Evolutionary conservation across 2,888 invertebrate genomes (phyloP).

Genomic region (Pelosia muscerda): DNA sequence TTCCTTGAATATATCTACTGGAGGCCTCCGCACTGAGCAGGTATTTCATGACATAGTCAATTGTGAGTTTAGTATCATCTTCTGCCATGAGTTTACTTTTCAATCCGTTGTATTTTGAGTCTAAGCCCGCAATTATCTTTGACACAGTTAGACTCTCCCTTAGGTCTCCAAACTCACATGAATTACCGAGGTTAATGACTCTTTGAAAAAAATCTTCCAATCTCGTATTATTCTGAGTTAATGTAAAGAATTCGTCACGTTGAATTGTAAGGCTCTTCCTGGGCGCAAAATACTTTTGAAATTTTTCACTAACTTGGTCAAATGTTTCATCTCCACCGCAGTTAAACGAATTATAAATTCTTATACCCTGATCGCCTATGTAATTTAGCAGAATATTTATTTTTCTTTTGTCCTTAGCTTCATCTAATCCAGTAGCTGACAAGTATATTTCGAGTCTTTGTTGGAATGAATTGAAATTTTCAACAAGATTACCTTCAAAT

Average conservation of each 20-base stretch:
- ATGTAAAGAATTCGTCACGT: background rate
- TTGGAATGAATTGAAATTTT: background rate
- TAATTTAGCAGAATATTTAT: too few relatives aligned
- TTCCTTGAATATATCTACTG: background rate
- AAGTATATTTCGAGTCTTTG: background rate
- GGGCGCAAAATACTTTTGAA: background rate
- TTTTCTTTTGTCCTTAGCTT: too few relatives aligned
- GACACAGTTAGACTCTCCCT: background rate
- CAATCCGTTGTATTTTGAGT: too few relatives aligned
- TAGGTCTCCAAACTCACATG: background rate
- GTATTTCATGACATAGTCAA: too few relatives aligned
- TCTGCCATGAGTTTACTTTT: too few relatives aligned
- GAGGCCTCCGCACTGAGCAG: too few relatives aligned
- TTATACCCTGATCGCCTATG: too few relatives aligned
- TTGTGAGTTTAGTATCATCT: too few relatives aligned
- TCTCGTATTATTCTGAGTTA: background rate
- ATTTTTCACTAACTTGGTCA: background rate
- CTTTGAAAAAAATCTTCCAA: slow-evolving; percentile 1
- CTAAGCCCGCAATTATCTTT: too few relatives aligned
- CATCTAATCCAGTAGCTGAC: too few relatives aligned
- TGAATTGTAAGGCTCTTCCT: background rate
- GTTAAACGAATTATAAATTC: too few relatives aligned
- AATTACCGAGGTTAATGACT: background rate
- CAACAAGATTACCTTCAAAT: background rate
- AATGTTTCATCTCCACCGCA: background rate